Conservation (phyloP, 1,140 invertebrate species). For the Oscheius sp. region DNA sequence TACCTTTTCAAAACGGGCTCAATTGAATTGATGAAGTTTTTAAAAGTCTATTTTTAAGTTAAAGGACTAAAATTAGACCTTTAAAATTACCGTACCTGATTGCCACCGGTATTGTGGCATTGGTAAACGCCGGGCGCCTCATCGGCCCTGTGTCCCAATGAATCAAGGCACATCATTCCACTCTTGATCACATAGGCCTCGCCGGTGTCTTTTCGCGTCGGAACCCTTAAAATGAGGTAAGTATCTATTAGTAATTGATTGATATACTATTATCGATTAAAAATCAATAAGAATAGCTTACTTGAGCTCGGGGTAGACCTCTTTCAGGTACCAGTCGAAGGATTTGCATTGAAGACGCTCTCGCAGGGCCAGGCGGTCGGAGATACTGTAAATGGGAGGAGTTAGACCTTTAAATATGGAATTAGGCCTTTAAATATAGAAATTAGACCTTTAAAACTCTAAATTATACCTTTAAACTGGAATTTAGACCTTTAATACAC, state of each 20-base stretch:
- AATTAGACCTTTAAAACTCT: too few relatives aligned
- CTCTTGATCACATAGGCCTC: slow-evolving; percentile 65
- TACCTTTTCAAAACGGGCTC: too few relatives aligned
- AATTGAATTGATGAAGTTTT: slow-evolving; percentile 33
- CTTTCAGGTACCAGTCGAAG: slow-evolving; percentile 95
- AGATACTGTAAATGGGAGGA: slow-evolving; percentile 37
- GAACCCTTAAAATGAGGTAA: slow-evolving; percentile 59
- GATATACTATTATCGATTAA: too few relatives aligned
- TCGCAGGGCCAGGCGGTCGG: slow-evolving; percentile 68
- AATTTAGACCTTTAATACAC: too few relatives aligned
- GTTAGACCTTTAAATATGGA: not conserved
- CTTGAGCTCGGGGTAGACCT: slow-evolving; percentile 82
- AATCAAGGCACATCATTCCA: slow-evolving; percentile 81
- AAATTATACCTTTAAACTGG: too few relatives aligned
- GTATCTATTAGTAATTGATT: not conserved
- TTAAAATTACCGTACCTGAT: slow-evolving; percentile 71
- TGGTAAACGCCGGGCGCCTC: slow-evolving; percentile 84
- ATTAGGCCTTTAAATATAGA: too few relatives aligned
- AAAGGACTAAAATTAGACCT: not conserved
- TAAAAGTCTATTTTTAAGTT: not conserved
- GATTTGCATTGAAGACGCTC: slow-evolving; percentile 86
- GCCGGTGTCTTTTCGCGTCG: slow-evolving; percentile 45
- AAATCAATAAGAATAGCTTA: slow-evolving; percentile 1
- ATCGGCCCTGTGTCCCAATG: slow-evolving; percentile 79
- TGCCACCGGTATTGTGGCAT: slow-evolving; percentile 90